These are phyloP conservation scores for Falco rusticolus DNA, from an alignment of 2,797 vertebrate genomes.

Conservation along the genomic window DNA sequence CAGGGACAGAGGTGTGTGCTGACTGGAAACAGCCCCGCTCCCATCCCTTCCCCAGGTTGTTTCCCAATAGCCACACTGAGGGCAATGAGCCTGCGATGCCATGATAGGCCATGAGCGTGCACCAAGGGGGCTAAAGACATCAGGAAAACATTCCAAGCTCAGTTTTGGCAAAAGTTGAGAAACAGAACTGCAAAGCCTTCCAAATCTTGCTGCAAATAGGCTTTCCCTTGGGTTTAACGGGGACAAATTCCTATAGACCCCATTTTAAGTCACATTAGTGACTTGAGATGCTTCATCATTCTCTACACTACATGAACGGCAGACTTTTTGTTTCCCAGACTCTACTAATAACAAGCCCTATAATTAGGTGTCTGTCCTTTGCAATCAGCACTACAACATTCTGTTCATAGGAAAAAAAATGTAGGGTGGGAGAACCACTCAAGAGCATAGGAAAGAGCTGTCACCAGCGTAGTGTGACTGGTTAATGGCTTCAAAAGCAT, in stretches of 20 bases:
- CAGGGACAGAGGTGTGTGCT: not conserved
- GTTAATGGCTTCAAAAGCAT: not conserved
- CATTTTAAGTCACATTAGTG: constrained; percentile 35
- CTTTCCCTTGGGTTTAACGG: not conserved
- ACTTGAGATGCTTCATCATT: constrained; percentile 39
- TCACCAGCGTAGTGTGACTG: not conserved
- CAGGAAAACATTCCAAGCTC: not conserved
- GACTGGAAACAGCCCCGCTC: not conserved
- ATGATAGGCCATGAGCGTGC: accelerated
- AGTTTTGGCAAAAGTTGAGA: not conserved
- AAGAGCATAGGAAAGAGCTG: constrained; percentile 9
- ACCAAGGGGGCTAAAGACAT: not conserved
- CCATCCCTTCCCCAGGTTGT: not conserved
- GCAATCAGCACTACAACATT: constrained; percentile 22
- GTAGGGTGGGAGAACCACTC: constrained; percentile 5
- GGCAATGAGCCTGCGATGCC: accelerated
- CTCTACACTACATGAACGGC: not conserved
- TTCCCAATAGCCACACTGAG: not conserved
- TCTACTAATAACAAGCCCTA: constrained; percentile 42
- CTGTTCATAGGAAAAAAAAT: not conserved
- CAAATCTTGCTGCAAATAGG: constrained; percentile 37
- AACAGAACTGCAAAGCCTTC: not conserved
- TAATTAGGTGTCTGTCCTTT: constrained; percentile 40
- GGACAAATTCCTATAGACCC: not conserved
- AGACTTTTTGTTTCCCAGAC: constrained; percentile 42